Conservation (phyloP, 2,113 vertebrate genomes). For the Phoxinus phoxinus region DNA sequence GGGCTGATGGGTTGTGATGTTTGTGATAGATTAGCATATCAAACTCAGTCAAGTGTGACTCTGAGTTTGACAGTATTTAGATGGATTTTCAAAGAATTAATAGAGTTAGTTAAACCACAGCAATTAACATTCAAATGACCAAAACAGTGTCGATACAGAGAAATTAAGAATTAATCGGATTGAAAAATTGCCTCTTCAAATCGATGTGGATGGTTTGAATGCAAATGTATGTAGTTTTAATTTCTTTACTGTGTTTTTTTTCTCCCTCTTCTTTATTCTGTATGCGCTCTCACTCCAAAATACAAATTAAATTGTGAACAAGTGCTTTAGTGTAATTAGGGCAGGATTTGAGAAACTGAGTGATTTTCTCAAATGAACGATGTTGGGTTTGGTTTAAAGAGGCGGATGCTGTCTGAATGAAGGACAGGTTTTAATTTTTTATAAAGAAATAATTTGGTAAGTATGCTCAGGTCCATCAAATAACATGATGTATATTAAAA, state of each 20-base stretch:
- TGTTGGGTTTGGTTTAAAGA: background rate
- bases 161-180: slow-evolving; percentile 25
- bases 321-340: slow-evolving; percentile 14
- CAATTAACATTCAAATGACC: slow-evolving; percentile 26
- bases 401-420: background rate
- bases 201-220: slow-evolving; percentile 6
- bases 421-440: background rate
- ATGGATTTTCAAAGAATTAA: slow-evolving; percentile 25
- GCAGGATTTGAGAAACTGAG: slow-evolving; percentile 23
- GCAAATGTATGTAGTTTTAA: slow-evolving; percentile 12
- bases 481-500: background rate
- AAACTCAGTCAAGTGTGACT: slow-evolving; percentile 36
- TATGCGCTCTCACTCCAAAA: background rate
- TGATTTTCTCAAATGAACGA: background rate
- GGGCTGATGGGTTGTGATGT: slow-evolving; percentile 30
- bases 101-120: slow-evolving; percentile 17
- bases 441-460: background rate
- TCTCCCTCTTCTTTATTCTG: background rate
- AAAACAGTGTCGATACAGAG: slow-evolving; percentile 1
- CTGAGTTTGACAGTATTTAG: slow-evolving; percentile 19
- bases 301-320: background rate
- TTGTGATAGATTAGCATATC: slow-evolving; percentile 41
- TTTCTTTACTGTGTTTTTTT: background rate
- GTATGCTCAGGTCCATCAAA: background rate
- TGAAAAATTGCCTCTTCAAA: slow-evolving; percentile 22